Base-by-base conservation (phyloP, 2,888 invertebrate species). In the Rugalucina vietnamica region DNA sequence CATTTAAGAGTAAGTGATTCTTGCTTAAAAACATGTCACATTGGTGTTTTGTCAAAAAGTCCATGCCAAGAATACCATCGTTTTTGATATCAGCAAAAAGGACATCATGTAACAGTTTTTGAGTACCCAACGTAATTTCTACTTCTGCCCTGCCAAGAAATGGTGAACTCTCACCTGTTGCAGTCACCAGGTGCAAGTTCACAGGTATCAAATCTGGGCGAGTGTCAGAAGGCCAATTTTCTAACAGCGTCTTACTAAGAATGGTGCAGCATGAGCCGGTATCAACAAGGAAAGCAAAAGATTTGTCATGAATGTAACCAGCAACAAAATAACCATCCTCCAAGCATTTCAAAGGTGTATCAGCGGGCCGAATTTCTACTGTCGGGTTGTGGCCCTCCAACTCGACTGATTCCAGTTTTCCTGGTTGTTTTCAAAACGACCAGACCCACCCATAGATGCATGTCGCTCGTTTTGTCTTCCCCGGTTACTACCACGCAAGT, bases 151-250 rank as follows among this genome's bases (percentile, higher is more conserved):
- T 79, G 10, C 81, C 84, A 21, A 60, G 43, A 72, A 84, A 84
- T 34, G 84, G 76, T 43, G 37, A 57, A 24, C 1, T 57, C 75
- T 84, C 81, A 1, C 84, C 81, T 32, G 84, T 84, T n/a, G 75
- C 84, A 39, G 81, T 81, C 34, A 36, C 27, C 24, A 81, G n/a
- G 36, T 70, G 32, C n/a, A 37, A 57, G 3, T 70, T 49, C 21
- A 74, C 69, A 27, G 76, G 70, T 73, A 5, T 27, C 10, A 69
- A 4, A 69, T 4, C 5, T 69, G 5, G 29, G 5, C 29, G 69
- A 12, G 24, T 24, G 3, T 36, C 32, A 27, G 14, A 27, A 3
- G 69, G 29, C n/a, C 10, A 32, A 27, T 14, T 69, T 10, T 69
- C 57, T 71, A 32, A 77, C 29, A 21, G 43, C 24, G 21, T 76